Conservation (phyloP, 2,888 invertebrate species). For the Protophormia terraenovae region DNA sequence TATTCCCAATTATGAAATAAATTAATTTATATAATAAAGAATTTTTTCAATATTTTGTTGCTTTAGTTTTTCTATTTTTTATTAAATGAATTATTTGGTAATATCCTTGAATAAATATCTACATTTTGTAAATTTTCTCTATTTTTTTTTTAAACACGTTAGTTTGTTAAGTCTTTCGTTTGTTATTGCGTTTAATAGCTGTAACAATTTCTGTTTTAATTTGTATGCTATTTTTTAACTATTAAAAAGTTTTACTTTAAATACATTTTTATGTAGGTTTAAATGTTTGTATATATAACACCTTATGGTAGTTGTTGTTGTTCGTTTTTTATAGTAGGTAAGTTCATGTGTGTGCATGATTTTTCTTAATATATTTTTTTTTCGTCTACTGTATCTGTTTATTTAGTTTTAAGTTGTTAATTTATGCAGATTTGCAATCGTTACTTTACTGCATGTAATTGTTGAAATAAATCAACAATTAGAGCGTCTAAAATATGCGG, state of each 20-base stretch:
- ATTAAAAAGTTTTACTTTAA: background rate
- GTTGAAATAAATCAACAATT: conserved; percentile 65
- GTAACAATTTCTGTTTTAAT: background rate
- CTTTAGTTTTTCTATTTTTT: too few species aligned
- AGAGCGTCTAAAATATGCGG: conserved; percentile 65
- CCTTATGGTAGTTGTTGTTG: conserved; percentile 5
- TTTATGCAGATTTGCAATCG: conserved; percentile 64
- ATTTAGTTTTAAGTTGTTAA: conserved; percentile 38
- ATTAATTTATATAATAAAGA: too few species aligned
- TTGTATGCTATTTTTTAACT: background rate
- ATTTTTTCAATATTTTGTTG: too few species aligned
- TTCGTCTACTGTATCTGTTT: background rate
- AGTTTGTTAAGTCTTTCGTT: too few species aligned
- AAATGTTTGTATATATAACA: conserved; percentile 1
- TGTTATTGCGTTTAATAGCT: background rate
- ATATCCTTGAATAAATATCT: too few species aligned
- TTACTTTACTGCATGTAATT: conserved; percentile 46
- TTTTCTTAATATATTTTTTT: conserved; percentile 2
- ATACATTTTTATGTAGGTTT: too few species aligned
- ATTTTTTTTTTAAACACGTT: background rate
- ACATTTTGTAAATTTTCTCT: conserved; percentile 20
- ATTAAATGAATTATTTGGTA: background rate
- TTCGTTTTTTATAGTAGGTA: background rate
- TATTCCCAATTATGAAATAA: too few species aligned
- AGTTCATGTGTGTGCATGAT: background rate